A percentile compares a stretch with the other conserved stretches of the same genome.
Evolutionary conservation across 2,113 vertebrate species (phyloP).

Genomic region (Nettapus auritus): DNA sequence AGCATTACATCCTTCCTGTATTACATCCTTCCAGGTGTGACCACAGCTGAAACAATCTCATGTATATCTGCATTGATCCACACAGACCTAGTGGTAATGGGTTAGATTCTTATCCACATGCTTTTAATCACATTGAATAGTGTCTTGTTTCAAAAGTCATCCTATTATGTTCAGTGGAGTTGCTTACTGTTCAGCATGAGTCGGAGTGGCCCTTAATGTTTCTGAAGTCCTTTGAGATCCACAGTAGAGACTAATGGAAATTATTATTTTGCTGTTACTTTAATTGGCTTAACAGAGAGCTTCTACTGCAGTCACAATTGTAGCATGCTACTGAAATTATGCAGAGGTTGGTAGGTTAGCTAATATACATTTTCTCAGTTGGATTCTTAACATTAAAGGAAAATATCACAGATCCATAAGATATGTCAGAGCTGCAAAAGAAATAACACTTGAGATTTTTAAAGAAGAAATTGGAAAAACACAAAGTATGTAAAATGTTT

Average conservation of each 20-base stretch:
- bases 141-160: not conserved
- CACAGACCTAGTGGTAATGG: not conserved
- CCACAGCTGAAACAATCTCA: not conserved
- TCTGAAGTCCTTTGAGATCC: not conserved
- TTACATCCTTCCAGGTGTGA: not conserved
- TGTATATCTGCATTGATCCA: not conserved
- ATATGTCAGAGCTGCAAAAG: constrained; percentile 18
- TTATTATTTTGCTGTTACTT: constrained; percentile 24
- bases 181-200: not conserved
- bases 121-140: not conserved
- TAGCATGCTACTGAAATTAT: constrained; percentile 30
- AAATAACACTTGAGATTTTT: constrained; percentile 7
- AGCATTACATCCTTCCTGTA: not conserved
- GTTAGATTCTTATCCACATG: not conserved
- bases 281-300: constrained; percentile 9
- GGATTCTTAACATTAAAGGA: not conserved
- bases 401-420: not conserved
- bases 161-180: not conserved
- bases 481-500: not conserved
- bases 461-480: constrained; percentile 8
- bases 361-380: not conserved
- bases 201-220: not conserved
- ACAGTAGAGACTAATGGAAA: not conserved
- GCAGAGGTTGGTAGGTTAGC: constrained; percentile 22
- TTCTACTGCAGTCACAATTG: not conserved